Conservation (phyloP, 2,888 invertebrate species). For the Lypha dubia region DNA sequence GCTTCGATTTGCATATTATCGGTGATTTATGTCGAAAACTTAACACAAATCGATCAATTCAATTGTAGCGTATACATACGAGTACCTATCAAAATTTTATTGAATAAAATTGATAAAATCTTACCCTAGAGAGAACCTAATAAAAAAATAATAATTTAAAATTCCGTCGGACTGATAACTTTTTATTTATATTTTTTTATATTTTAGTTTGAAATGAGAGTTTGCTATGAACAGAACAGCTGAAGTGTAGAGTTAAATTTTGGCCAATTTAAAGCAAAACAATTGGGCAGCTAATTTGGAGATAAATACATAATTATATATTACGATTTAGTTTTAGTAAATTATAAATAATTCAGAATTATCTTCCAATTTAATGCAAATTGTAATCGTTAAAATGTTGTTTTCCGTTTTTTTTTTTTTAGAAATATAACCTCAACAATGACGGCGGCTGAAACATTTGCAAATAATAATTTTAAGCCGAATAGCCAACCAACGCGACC, state of each 20-base stretch:
- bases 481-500: conserved; percentile 29
- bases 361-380: no score
- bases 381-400: not conserved
- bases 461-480: conserved; percentile 40
- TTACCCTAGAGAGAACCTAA: conserved; percentile 18
- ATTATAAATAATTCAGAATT: not conserved
- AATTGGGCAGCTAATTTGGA: not conserved
- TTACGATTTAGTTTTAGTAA: conserved; percentile 13
- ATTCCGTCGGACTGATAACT: conserved; percentile 27
- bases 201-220: conserved; percentile 54
- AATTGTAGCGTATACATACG: conserved; percentile 16
- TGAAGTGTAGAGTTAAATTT: not conserved
- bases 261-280: not conserved
- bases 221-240: conserved; percentile 7
- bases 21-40: not conserved
- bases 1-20: not conserved
- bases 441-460: conserved; percentile 57
- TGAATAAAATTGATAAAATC: conserved; percentile 40
- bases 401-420: not conserved
- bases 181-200: conserved; percentile 33
- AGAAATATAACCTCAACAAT: conserved; percentile 29
- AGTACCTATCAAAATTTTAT: conserved; percentile 27
- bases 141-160: conserved; percentile 1
- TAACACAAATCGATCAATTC: not conserved
- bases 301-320: not conserved